Evolutionary conservation across 2,113 vertebrate species (phyloP), one percentile per base, ranked within the genome.

Genomic region (Burhinus oedicnemus): DNA sequence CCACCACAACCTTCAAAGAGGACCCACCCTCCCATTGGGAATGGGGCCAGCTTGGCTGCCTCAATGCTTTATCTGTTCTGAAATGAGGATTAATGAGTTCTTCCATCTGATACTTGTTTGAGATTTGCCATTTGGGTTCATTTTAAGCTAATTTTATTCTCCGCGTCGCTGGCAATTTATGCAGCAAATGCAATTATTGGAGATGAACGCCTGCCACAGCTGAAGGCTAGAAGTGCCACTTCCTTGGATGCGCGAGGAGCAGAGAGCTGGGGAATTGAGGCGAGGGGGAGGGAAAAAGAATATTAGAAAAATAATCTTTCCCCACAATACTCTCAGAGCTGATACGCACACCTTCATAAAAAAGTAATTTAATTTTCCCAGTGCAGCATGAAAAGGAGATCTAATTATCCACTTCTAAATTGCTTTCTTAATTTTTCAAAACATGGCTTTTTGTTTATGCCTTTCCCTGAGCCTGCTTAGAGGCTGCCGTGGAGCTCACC

Each of bases 321-420:
- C 75, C 66, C 64, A 94, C 42, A 75, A 92, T 95, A 71, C 90
- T 96, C 96, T 96, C 90, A 21, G 94, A 98, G 97, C 93, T 85
- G 96, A 97, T 97, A 71, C 69, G 14, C 95, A 97, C 93, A 98
- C 96, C 96, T 98, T 98, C 95, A 96, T 96, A 97, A 98, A 96
- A 97, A 97, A 97, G 96, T 98, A 97, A 98, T 98, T 98, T 97
- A 98, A 98, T 98, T 98, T 98, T 97, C 97, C 97, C 96, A 97
- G 95, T 90, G 97, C 96, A 89, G 96, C 96, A 88, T 75, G 64
- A 98, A 96, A 93, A 93, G 97, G 91, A 97, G 97, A 98, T 97
- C 97, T 98, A 98, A 98, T 98, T 98, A 98, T 83, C 94, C 87
- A 74, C 95, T 98, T 93, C 96, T 96, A 97, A 98, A 97, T 98